phyloP scores from a whole-genome alignment of 2,888 invertebrate genomes.

The Eurytoma californica region DNA sequence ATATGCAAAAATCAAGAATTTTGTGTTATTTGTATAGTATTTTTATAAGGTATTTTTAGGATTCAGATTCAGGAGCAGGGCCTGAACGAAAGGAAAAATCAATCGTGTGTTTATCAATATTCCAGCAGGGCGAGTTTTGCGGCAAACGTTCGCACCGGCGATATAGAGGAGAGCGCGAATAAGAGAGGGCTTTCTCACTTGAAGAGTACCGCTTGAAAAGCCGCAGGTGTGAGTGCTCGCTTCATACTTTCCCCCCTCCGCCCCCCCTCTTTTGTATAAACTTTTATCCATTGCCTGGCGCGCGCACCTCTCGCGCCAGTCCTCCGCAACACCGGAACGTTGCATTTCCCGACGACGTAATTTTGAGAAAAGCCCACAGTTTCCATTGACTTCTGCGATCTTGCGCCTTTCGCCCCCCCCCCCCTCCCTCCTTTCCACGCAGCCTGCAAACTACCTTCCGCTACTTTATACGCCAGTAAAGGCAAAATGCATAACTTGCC shows the following conservation, averaged over 20 bases:
- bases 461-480: constrained; percentile 3
- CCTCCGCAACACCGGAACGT: constrained; percentile 15
- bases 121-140: neutral
- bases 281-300: constrained; percentile 33
- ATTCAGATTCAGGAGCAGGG: no score
- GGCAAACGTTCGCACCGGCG: no score
- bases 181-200: constrained; percentile 18
- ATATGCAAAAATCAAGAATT: no score
- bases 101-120: no score
- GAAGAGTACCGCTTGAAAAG: constrained; percentile 28
- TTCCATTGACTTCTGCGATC: constrained; percentile 29
- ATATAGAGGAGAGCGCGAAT: constrained; percentile 1
- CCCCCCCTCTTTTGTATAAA: constrained; percentile 18
- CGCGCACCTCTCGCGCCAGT: neutral
- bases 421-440: no score
- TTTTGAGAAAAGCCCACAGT: constrained; percentile 38
- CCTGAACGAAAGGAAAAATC: no score
- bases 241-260: constrained; percentile 25
- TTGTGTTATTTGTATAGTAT: no score
- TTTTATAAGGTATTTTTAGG: no score
- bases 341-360: constrained; percentile 24
- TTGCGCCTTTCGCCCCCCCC: neutral
- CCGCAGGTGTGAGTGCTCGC: constrained; percentile 43
- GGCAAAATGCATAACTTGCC: constrained; percentile 20
- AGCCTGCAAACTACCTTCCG: neutral